Percentiles rank a stretch among this genome's conserved stretches.
These are phyloP conservation scores for Drosophila fulvimacula DNA, from an alignment of 2,888 invertebrate species.

Conservation along the genomic window DNA sequence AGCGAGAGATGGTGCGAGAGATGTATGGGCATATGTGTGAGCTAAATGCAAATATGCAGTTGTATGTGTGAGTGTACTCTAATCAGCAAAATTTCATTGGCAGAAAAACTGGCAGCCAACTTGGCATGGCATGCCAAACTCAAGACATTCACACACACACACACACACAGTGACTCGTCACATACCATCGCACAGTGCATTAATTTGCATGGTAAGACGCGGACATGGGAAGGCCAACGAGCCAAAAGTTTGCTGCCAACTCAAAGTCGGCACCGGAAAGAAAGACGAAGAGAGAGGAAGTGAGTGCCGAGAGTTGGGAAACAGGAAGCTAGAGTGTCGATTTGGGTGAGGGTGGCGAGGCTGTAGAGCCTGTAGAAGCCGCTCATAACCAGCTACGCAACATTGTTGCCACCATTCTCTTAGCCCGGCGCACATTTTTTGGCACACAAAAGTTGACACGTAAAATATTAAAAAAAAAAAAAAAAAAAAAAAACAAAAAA, in stretches of 20 bases:
- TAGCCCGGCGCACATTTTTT: slow-evolving; percentile 49
- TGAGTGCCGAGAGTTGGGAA: background rate
- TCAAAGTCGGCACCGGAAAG: slow-evolving; percentile 42
- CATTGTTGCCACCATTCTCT: slow-evolving; percentile 46
- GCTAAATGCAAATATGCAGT: slow-evolving; percentile 6
- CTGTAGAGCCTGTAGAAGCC: slow-evolving; percentile 10
- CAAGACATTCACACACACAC: slow-evolving; percentile 29
- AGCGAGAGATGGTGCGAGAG: background rate
- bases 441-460: slow-evolving; percentile 75
- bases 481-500: background rate
- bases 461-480: slow-evolving; percentile 67
- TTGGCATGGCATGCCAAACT: slow-evolving; percentile 57
- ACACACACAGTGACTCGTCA: slow-evolving; percentile 33
- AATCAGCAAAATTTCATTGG: slow-evolving; percentile 57
- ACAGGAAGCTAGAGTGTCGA: slow-evolving; percentile 3
- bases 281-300: background rate
- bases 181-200: slow-evolving; percentile 62
- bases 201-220: slow-evolving; percentile 63
- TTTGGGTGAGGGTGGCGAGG: slow-evolving; percentile 4
- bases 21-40: slow-evolving; percentile 4
- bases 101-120: slow-evolving; percentile 58
- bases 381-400: slow-evolving; percentile 60
- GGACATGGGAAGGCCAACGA: slow-evolving; percentile 52
- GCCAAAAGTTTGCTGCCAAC: slow-evolving; percentile 57
- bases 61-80: slow-evolving; percentile 30